Conservation (phyloP, 2,888 invertebrate genomes). For the Catocala fraxini region DNA sequence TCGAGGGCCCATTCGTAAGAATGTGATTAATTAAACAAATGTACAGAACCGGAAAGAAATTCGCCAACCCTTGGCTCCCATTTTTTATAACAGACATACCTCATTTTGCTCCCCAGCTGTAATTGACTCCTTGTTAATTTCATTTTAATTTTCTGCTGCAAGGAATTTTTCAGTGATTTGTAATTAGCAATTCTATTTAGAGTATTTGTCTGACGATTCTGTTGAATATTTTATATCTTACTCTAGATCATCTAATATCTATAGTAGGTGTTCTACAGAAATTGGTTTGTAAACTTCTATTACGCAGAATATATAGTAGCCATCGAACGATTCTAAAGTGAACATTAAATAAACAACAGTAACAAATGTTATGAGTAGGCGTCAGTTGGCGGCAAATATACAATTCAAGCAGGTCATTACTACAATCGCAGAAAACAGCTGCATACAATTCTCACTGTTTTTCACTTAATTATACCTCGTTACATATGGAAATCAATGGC, state of each 20-base stretch:
- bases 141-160: constrained; percentile 64
- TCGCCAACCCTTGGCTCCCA: constrained; percentile 78
- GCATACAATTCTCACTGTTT: constrained; percentile 54
- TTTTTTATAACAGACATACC: constrained; percentile 81
- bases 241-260: too few species aligned
- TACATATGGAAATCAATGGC: constrained; percentile 66
- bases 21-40: constrained; percentile 87
- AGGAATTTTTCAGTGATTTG: constrained; percentile 54
- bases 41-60: constrained; percentile 81
- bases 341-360: constrained; percentile 22
- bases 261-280: background rate
- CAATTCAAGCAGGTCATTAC: constrained; percentile 36
- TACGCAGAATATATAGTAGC: constrained; percentile 8
- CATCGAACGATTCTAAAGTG: background rate
- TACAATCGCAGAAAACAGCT: constrained; percentile 40
- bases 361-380: constrained; percentile 18
- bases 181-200: constrained; percentile 29
- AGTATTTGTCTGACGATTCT: background rate
- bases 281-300: background rate
- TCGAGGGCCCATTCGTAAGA: constrained; percentile 81
- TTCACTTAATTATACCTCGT: constrained; percentile 59
- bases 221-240: too few species aligned
- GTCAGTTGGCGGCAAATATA: constrained; percentile 30
- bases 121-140: constrained; percentile 83
- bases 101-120: constrained; percentile 76